A percentile compares a stretch with the other conserved stretches of the same genome.
These are phyloP conservation scores for Diplosoma virens DNA, from an alignment of 23 tunicate species.

Conservation along the genomic window DNA sequence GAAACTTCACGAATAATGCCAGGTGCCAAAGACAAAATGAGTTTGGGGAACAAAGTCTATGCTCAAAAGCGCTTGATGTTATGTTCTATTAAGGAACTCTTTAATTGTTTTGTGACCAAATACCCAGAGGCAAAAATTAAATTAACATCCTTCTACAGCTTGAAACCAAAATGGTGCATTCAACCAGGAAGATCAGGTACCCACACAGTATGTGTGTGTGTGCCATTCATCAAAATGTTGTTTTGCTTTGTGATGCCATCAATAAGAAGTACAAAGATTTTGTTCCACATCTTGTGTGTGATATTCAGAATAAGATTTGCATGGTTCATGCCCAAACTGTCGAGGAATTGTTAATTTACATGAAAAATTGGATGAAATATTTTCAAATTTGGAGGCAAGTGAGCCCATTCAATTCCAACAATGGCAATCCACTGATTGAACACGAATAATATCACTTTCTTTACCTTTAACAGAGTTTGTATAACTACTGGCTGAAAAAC, in stretches of 20 bases:
- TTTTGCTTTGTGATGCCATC: background rate
- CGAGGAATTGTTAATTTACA: too few species aligned
- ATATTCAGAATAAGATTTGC: background rate
- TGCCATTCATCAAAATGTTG: constrained; percentile 10
- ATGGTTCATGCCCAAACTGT: too few species aligned
- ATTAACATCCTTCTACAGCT: constrained; percentile 9
- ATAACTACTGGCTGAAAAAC: background rate
- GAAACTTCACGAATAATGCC: background rate
- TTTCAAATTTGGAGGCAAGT: background rate
- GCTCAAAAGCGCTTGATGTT: background rate
- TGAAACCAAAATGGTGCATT: constrained; percentile 12
- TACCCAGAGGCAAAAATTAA: background rate
- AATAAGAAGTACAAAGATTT: background rate
- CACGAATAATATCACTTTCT: background rate
- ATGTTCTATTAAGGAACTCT: constrained; percentile 5
- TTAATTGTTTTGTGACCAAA: background rate
- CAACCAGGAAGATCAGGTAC: constrained; percentile 1
- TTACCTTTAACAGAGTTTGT: background rate
- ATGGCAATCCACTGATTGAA: background rate
- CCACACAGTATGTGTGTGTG: background rate
- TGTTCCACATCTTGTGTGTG: background rate
- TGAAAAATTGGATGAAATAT: constrained; percentile 3
- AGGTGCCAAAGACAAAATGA: background rate
- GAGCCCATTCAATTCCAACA: background rate
- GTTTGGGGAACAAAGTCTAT: constrained; percentile 2